A percentile compares a stretch with the other conserved stretches of the same genome.
These are phyloP conservation scores for Sitta europaea DNA, from an alignment of 2,113 vertebrate species.

Conservation along the genomic window DNA sequence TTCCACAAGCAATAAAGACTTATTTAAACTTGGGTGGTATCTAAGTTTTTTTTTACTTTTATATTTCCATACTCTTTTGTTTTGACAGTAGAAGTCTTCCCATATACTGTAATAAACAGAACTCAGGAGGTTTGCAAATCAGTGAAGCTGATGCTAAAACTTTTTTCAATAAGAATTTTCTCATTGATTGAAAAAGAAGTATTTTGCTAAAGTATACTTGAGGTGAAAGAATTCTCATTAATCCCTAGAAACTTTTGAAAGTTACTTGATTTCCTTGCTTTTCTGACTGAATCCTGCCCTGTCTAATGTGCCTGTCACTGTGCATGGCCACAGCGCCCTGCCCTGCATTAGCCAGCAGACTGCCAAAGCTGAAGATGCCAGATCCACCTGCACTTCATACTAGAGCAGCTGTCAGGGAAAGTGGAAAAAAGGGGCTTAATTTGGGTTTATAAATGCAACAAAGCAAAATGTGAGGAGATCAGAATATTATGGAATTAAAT, in stretches of 20 bases:
- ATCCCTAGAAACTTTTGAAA: background rate
- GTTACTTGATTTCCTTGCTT: background rate
- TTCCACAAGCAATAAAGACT: background rate
- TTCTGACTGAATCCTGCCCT: background rate
- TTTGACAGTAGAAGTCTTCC: background rate
- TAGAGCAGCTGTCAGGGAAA: background rate
- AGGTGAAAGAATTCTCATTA: background rate
- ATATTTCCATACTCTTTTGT: background rate
- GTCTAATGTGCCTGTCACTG: background rate
- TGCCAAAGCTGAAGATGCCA: background rate
- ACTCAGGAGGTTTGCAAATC: background rate
- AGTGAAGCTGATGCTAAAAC: background rate
- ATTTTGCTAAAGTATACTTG: background rate
- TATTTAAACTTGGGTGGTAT: background rate
- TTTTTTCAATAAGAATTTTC: background rate
- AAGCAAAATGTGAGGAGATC: background rate
- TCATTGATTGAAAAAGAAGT: background rate
- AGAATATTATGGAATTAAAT: background rate
- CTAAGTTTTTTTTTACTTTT: background rate
- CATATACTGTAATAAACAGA: background rate
- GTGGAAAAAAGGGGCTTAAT: background rate
- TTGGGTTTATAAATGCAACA: background rate
- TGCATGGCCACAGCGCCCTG: background rate
- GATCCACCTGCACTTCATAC: background rate
- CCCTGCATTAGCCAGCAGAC: background rate